Conservation (phyloP, 2,113 vertebrate genomes). For the Coptodon bakossiorum region DNA sequence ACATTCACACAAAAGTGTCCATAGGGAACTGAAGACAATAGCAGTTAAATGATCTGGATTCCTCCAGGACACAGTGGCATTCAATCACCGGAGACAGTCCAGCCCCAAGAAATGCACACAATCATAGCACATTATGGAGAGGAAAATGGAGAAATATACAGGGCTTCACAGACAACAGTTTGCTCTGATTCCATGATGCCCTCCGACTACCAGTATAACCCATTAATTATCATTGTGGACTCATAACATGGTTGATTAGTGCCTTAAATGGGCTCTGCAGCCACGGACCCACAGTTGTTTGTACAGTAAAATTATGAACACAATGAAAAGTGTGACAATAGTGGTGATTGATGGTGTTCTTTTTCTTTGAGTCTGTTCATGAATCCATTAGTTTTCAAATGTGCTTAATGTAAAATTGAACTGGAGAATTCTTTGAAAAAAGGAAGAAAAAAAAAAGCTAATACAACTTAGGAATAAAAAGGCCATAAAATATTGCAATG, state of each 20-base stretch:
- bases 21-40: slow-evolving; percentile 24
- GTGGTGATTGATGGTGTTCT: slow-evolving; percentile 47
- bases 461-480: not conserved
- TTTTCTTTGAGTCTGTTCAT: slow-evolving; percentile 24
- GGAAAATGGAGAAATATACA: slow-evolving; percentile 31
- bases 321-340: slow-evolving; percentile 51
- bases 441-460: not conserved
- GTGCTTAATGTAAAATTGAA: not conserved
- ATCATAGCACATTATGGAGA: slow-evolving; percentile 37
- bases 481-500: not conserved
- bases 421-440: not conserved
- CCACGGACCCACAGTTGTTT: not conserved
- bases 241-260: slow-evolving; percentile 55
- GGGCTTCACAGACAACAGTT: slow-evolving; percentile 13
- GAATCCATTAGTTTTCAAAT: not conserved
- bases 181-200: not conserved
- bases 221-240: slow-evolving; percentile 44
- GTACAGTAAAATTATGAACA: slow-evolving; percentile 41
- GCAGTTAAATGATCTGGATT: slow-evolving; percentile 63
- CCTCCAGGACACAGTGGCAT: slow-evolving; percentile 48
- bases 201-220: not conserved
- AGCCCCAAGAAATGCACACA: slow-evolving; percentile 44
- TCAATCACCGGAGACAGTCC: slow-evolving; percentile 60
- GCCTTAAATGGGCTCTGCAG: slow-evolving; percentile 42
- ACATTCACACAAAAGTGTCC: slow-evolving; percentile 10